Conservation (phyloP, 1,140 invertebrate species). For the Latrodectus geometricus region DNA sequence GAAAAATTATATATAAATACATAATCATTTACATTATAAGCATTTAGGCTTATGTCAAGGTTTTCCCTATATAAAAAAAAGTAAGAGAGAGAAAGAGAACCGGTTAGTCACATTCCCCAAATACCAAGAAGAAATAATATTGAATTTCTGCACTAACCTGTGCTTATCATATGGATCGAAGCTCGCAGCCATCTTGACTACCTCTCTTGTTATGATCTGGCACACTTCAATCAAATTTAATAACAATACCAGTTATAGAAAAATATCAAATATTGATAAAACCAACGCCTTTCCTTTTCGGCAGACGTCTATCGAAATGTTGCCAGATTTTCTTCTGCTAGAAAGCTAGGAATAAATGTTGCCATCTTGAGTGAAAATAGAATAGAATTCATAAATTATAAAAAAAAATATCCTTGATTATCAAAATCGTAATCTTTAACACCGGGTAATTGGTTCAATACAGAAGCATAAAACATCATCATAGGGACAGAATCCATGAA, state of each 20-base stretch:
- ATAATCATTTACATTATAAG: background rate
- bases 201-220: background rate
- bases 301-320: constrained; percentile 24
- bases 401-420: background rate
- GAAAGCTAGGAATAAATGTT: background rate
- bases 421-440: no score
- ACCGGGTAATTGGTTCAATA: no score
- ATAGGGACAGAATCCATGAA: no score
- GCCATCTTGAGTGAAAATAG: background rate
- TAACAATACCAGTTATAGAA: background rate
- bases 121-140: constrained; percentile 7
- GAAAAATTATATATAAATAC: background rate
- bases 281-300: constrained; percentile 52
- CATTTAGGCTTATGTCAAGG: constrained; percentile 57
- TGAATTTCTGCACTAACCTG: constrained; percentile 33
- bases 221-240: background rate
- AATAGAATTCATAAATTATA: background rate
- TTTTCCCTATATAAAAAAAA: constrained; percentile 19
- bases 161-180: constrained; percentile 61
- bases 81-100: constrained; percentile 4
- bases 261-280: constrained; percentile 1
- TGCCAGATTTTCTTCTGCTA: constrained; percentile 29
- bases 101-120: constrained; percentile 46
- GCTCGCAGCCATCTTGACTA: constrained; percentile 52
- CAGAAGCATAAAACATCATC: no score